Conservation (phyloP, 1,140 invertebrate genomes). For the Yoshiicerus persimilis region DNA sequence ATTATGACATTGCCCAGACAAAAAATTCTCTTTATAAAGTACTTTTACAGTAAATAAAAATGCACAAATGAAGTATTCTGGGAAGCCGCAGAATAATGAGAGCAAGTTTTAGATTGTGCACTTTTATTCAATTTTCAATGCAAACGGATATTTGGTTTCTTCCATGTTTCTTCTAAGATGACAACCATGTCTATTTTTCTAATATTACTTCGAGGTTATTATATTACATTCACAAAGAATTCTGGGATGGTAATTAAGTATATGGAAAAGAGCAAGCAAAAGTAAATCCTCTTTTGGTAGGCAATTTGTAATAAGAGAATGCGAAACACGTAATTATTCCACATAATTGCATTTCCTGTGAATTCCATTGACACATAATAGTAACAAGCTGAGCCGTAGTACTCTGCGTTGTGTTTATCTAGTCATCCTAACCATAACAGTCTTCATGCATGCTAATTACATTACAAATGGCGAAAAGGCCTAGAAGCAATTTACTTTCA, state of each 20-base stretch:
- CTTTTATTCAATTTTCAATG: too few relatives aligned
- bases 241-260: background rate
- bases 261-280: background rate
- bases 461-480: background rate
- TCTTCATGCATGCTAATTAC: background rate
- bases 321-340: background rate
- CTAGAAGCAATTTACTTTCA: background rate
- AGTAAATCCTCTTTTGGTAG: background rate
- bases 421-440: background rate
- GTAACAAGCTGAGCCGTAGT: background rate
- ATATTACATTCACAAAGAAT: too few relatives aligned
- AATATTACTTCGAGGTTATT: too few relatives aligned
- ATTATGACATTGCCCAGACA: too few relatives aligned
- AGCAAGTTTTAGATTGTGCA: too few relatives aligned
- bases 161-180: too few relatives aligned
- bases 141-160: too few relatives aligned
- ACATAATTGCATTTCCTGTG: background rate
- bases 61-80: too few relatives aligned
- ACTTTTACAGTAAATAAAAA: too few relatives aligned
- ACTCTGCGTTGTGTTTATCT: background rate
- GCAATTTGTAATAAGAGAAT: background rate
- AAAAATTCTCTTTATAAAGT: too few relatives aligned
- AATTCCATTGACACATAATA: background rate
- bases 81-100: too few relatives aligned
- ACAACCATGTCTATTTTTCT: too few relatives aligned